These are phyloP conservation scores for Orgyia antiqua DNA, from an alignment of 2,888 invertebrate genomes.

Conservation along the genomic window DNA sequence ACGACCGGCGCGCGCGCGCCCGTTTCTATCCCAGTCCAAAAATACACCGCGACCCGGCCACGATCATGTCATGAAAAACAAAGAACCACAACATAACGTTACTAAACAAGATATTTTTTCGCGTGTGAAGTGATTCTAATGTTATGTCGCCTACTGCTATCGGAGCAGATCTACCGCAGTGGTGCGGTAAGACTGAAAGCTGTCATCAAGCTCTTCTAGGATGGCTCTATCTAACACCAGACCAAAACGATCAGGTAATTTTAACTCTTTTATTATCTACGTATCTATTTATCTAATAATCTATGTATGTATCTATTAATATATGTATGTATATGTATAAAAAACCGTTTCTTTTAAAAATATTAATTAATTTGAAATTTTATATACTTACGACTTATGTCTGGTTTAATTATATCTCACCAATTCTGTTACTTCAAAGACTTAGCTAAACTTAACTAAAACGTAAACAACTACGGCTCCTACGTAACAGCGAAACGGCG, in stretches of 20 bases:
- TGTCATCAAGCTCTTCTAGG: conserved; percentile 63
- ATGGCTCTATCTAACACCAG: conserved; percentile 64
- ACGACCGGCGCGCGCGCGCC: conserved; percentile 67
- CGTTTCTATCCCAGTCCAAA: conserved; percentile 53
- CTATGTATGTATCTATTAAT: too few relatives aligned
- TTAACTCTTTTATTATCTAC: too few relatives aligned
- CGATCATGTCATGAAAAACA: conserved; percentile 45
- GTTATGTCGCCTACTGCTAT: conserved; percentile 68
- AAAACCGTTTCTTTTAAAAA: too few relatives aligned
- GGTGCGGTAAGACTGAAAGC: conserved; percentile 61
- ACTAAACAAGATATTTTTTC: conserved; percentile 2
- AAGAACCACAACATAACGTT: conserved; percentile 17
- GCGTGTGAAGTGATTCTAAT: conserved; percentile 31
- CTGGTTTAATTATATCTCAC: too few relatives aligned
- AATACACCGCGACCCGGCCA: conserved; percentile 52
- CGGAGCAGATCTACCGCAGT: conserved; percentile 62
- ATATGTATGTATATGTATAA: too few relatives aligned
- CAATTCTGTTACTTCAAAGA: too few relatives aligned
- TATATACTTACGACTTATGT: too few relatives aligned
- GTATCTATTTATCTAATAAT: too few relatives aligned
- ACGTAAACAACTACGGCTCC: too few relatives aligned
- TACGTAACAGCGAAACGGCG: too few relatives aligned
- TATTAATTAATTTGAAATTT: too few relatives aligned
- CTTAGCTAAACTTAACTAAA: too few relatives aligned
- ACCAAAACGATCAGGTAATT: conserved; percentile 65